Evolutionary conservation across 2,888 invertebrate genomes (phyloP), one percentile per base, ranked within the genome.

Genomic region (Aethes cnicana): DNA sequence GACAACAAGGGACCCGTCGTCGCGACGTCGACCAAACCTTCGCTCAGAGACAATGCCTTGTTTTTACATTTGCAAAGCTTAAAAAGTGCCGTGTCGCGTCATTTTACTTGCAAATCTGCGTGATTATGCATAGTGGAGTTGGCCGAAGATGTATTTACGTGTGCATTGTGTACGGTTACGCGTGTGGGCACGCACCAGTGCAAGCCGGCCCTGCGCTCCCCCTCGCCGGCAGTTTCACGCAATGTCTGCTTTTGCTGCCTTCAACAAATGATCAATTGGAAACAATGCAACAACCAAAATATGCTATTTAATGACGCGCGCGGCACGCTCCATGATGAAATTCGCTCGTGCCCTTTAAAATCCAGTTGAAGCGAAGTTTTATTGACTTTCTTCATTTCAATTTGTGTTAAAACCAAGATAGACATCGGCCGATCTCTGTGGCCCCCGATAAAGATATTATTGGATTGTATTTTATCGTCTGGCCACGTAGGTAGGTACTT

Each of bases 71-170:
- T 77, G 78, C 77, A 69, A 78, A 77, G 76, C 73, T 81, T 73
- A 84, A 84, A 83, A 85, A 84, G 75, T 78, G 77, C 66, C 68
- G 75, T 72, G 81, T 74, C 73, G 74, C 72, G 69, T 72, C 66
- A 85, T 85, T 85, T 84, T 70, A 87, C 82, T 85, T 89, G 88
- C 84, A 85, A 86, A 88, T 86, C 73, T 55, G 63, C 59, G 74
- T 79, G 78, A 84, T 87, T 86, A 85, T 87, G 84, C 84, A 80
- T 72, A 77, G 77, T 76, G 74, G 70, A 75, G 77, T 69, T 74
- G 72, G 71, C 73, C 68, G 72, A 80, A 82, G 82, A 81, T 77
- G 74, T 82, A 80, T 81, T 82, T 81, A 77, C 77, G 78, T 76
- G 76, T 83, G 77, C 71, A 83, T 84, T 84, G 82, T 81, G 73